Conservation (phyloP, 2,797 vertebrate genomes). For the Galagoides demidoff region DNA sequence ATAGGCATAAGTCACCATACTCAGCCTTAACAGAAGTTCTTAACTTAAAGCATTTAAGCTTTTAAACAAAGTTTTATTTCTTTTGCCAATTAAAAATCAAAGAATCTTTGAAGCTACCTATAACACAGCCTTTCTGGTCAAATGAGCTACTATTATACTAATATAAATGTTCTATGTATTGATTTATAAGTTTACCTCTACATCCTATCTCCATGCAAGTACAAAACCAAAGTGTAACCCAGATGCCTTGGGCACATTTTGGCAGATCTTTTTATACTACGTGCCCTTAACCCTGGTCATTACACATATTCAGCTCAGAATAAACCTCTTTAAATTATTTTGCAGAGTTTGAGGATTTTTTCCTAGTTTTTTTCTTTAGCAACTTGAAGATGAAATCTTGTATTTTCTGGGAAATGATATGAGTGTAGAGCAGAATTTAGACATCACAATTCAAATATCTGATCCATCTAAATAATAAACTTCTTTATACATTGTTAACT, state of each 20-base stretch:
- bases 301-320: not conserved
- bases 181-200: not conserved
- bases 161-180: not conserved
- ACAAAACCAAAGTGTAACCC: not conserved
- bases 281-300: not conserved
- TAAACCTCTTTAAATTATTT: not conserved
- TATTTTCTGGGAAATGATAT: not conserved
- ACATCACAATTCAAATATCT: not conserved
- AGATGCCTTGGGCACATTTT: not conserved
- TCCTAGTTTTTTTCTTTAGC: not conserved
- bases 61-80: not conserved
- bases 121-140: not conserved
- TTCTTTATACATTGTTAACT: not conserved
- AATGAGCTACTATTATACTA: not conserved
- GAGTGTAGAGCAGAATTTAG: not conserved
- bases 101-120: not conserved
- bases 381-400: not conserved
- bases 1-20: too few species aligned
- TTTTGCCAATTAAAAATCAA: not conserved
- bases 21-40: not conserved
- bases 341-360: not conserved
- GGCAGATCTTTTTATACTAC: not conserved
- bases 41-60: not conserved
- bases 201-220: not conserved
- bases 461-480: not conserved